Evolutionary conservation across 1,140 invertebrate species (phyloP), one percentile per base, ranked within the genome.

Genomic region (Euura lappo): DNA sequence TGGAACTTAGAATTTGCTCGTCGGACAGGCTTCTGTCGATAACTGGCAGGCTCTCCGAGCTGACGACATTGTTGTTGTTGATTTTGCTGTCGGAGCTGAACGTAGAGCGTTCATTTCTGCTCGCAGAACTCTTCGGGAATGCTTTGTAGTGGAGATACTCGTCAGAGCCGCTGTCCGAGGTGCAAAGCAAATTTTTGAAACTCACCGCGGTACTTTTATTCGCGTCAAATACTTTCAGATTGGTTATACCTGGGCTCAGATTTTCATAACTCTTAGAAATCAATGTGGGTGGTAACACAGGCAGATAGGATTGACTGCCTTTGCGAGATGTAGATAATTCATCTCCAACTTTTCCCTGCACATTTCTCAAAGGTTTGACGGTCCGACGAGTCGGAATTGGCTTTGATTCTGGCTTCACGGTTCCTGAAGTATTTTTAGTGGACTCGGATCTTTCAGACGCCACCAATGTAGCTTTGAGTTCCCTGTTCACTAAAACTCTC

Each of bases 111-210:
- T 51, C 46, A n/a, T 44, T 45, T 45, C 69, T 11, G 42, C 3
- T 64, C 7, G 42, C 10, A 0, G 74, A 71, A 51, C 74, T 42
- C 10, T 73, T 71, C 1, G 80, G 80, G 43, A 81, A 80, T 6
- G 78, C 79, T 65, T 82, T 82, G 65, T 80, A 83, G 65, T 85
- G 83, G 6, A 85, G 71, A 75, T 78, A 85, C 67, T 85, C 82
- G 60, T 85, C 83, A 4, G 82, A 83, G 6, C 83, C 83, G 68
- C 81, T 83, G 60, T 85, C 83, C 0, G 83, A 83, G 1, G 83
- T 80, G 64, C 81, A 79, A 10, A 85, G 71, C 2, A 85, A 74
- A 2, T 74, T 77, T 64, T 82, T 84, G 64, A 84, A 84, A 8
- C 81, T 81, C 6, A 83, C 77, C 8, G 83, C 83, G 8, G 83